Evolutionary conservation across 2,888 invertebrate genomes (phyloP), one percentile per base, ranked within the genome.

Genomic region (Meteorus cinctellus): DNA sequence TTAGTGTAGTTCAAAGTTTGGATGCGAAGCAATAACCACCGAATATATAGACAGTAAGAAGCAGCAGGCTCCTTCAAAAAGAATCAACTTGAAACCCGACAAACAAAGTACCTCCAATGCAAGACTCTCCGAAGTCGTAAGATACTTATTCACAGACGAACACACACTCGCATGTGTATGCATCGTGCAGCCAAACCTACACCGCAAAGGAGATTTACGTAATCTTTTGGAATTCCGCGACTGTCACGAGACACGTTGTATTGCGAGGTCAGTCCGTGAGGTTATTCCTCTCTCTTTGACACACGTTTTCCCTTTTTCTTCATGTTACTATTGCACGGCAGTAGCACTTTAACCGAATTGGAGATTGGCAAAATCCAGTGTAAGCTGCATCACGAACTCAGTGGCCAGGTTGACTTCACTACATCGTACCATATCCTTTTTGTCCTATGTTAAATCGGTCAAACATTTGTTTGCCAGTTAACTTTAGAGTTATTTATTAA

Each of bases 171-270:
- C 36, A 63, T 29, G 45, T 60, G 14, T 36, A 41, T 41, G 27
- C 34, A 31, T n/a, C 10, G 24, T 34, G 48, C 24, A 65, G 19
- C 24, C 65, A 36, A 41, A 65, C 45, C 63, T 48, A 75, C 48
- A 48, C 66, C 51, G 29, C 68, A 51, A 55, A 16, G 60, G 68
- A 78, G 76, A 78, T 78, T 81, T 79, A 78, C 78, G 76, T 74
- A 78, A 81, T 78, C 76, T 77, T 72, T 75, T 74, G 77, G 77
- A 80, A 81, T 78, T 77, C 66, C 65, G 55, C 55, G 55, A 65
- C 72, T 72, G 67, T 67, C 72, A 72, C 68, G 63, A 59, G 60
- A 75, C 71, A 66, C 73, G 51, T 71, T n/a, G 55, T 55, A 55
- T 68, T 55, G 73, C 45, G 70, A 70, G 75, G 74, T 74, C 74